Percentiles rank a stretch among this genome's conserved stretches.
phyloP scores from a whole-genome alignment of 2,888 invertebrate species.

The Girardia tigrina region DNA sequence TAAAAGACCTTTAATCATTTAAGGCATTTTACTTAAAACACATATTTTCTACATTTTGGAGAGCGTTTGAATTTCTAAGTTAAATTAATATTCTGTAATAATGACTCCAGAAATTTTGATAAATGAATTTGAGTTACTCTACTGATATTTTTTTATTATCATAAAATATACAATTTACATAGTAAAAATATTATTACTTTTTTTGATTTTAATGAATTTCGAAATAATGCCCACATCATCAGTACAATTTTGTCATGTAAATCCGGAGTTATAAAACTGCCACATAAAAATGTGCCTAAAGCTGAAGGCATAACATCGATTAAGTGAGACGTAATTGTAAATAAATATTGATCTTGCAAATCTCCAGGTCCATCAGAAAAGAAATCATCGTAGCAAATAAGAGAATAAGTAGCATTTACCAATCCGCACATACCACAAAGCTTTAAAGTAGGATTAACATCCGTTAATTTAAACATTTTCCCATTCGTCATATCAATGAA shows the following conservation, averaged over 20 bases:
- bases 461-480: background rate
- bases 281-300: background rate
- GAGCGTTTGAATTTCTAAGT: too few species aligned
- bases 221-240: conserved; percentile 19
- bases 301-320: background rate
- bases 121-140: too few species aligned
- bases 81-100: too few species aligned
- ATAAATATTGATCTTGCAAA: conserved; percentile 7
- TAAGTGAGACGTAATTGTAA: background rate
- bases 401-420: background rate
- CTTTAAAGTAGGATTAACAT: background rate
- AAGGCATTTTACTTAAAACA: too few species aligned
- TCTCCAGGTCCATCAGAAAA: background rate
- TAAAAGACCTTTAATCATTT: too few species aligned
- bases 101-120: too few species aligned
- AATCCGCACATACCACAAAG: background rate
- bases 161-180: too few species aligned
- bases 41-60: too few species aligned
- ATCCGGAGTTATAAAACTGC: background rate
- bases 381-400: background rate
- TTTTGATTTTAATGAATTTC: conserved; percentile 5
- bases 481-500: background rate
- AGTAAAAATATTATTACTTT: background rate
- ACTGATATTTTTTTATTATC: too few species aligned
- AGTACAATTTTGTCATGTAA: conserved; percentile 1